Evolutionary conservation across 2,797 vertebrate genomes (phyloP), one percentile per base, ranked within the genome.

Genomic region (Tapirus indicus): DNA sequence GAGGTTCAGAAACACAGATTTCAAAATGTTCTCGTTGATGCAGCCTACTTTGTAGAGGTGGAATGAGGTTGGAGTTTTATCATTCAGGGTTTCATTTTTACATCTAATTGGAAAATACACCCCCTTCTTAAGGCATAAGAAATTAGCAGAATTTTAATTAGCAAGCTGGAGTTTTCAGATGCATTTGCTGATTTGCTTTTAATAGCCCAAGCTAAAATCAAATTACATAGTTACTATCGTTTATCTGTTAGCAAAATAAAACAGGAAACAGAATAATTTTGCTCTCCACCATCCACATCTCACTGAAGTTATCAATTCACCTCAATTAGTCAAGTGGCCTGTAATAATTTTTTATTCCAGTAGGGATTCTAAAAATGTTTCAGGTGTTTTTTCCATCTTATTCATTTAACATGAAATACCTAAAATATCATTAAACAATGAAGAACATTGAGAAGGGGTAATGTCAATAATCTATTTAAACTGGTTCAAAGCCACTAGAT

Each of bases 281-380:
- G 74, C 2, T 12, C 2, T 44, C 29, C 47, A 88, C n/a, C n/a
- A 79, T 47, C 64, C n/a, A 32, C 49, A 91, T 97, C 56, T 84
- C 82, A 68, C 17, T 88, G 25, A 94, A 77, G 92, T 91, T 97
- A 98, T 91, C 80, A 86, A 93, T n/a, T 94, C 66, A 84, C 90
- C 90, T 94, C 95, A 97, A 96, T 97, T 92, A 95, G 58, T 56
- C 69, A 66, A 41, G 80, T 71, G 82, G 68, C 79, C 90, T 54
- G 49, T 93, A 85, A 97, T 91, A 85, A 97, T 94, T 94, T 75
- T 18, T 68, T 91, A 75, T 88, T 93, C 60, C 32, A 95, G 71
- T 47, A 75, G 88, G 49, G n/a, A 91, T 90, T 86, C 58, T 91
- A 82, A 41, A 44, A 60, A 25, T 69, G 38, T 88, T 94, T 74